Percentiles rank a stretch among this genome's conserved stretches.
phyloP scores from a whole-genome alignment of 2,888 invertebrate species.

The Ferrisia virgata region DNA sequence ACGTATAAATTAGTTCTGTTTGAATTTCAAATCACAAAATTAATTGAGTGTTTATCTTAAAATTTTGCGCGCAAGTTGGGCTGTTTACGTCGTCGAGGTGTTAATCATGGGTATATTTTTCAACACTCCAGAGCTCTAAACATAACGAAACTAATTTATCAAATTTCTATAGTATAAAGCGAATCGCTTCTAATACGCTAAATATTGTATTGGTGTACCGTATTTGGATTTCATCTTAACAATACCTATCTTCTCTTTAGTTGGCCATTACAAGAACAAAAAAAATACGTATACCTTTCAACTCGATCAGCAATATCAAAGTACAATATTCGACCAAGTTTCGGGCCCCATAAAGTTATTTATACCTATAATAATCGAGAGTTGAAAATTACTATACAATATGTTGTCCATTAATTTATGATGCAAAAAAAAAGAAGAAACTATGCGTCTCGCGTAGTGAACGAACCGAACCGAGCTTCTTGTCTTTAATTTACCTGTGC shows the following conservation, averaged over 20 bases:
- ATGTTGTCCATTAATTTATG: neutral
- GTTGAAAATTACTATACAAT: neutral
- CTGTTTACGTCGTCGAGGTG: neutral
- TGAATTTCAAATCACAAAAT: constrained; percentile 5
- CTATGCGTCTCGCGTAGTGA: neutral
- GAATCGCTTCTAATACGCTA: neutral
- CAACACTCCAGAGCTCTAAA: neutral
- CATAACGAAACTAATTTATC: neutral
- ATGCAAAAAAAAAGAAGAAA: neutral
- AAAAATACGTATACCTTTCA: too few species aligned
- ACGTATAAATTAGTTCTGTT: constrained; percentile 7
- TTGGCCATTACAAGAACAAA: too few species aligned
- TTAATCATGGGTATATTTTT: neutral
- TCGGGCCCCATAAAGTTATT: neutral
- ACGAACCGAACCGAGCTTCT: neutral
- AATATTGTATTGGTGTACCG: neutral
- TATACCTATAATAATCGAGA: too few species aligned
- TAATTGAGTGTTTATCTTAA: constrained; percentile 2
- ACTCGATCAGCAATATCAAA: too few species aligned
- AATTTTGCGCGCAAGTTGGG: neutral
- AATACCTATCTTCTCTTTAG: neutral
- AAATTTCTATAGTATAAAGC: neutral
- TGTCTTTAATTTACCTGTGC: neutral
- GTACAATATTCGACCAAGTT: too few species aligned
- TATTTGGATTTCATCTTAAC: neutral